Base-by-base conservation (phyloP, 2,888 invertebrate genomes). In the Cantharis flavilabris region DNA sequence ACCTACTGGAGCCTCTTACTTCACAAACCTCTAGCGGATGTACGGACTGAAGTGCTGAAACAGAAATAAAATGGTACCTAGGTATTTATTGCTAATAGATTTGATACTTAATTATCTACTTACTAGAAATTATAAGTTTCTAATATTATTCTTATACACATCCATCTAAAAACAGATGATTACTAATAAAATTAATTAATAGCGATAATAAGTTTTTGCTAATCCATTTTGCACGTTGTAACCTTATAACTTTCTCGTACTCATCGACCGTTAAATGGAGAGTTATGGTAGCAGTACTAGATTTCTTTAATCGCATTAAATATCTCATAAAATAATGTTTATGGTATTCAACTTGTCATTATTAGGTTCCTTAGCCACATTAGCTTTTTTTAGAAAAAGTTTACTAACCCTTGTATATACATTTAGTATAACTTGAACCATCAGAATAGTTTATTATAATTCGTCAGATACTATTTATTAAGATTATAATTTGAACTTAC, bases 1-100 rank as follows among this genome's bases (percentile, higher is more conserved):
- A 79, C 78, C 72, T 73, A 76, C 74, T 65, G 78, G 78, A 76
- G 76, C 78, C 76, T 76, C 75, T 75, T 72, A 77, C 75, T 65
- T 64, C 4, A 64, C 33, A 70, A 74, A 49, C 49, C n/a, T 49
- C n/a, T n/a, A 49, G 49, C 49, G 49, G n/a, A 49, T 49, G 2
- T 49, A 26, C 49, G 5, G 5, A 49, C 49, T 49, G 49, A 49
- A 49, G n/a, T n/a, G 49, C 49, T 49, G 49, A 49, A 49, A 49
- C 49, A 5, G 7, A 49, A 49, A 7, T n/a, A 49, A 49, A n/a
- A 9, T 26, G 26, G 26, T 26, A 26, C 26, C 26, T 4, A n/a
- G n/a, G 3, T 49, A 49, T 49, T 49, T 49, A 49, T 49, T 49
- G 49, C n/a, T 49, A 49, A n/a, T n/a, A 49, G 49, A n/a, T 49